Evolutionary conservation across 2,888 invertebrate species (phyloP).

Genomic region (Tupiocoris notatus): DNA sequence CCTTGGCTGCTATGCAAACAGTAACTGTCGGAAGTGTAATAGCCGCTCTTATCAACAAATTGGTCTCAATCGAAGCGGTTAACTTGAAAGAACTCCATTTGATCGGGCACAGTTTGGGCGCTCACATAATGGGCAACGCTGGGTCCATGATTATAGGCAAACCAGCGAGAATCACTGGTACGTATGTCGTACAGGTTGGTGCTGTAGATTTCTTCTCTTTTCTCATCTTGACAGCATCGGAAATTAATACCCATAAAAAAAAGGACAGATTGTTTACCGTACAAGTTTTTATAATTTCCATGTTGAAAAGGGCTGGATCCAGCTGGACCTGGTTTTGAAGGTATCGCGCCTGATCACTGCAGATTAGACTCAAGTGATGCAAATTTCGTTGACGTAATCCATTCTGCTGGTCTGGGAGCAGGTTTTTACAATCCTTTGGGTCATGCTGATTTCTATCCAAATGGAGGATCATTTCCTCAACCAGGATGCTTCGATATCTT

Average conservation of each 20-base stretch:
- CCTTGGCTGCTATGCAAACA: constrained; percentile 18
- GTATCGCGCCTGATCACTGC: constrained; percentile 54
- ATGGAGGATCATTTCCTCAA: constrained; percentile 65
- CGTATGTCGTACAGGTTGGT: too few relatives aligned
- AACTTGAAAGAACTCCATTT: constrained; percentile 25
- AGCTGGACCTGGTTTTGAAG: constrained; percentile 40
- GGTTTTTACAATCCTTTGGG: constrained; percentile 66
- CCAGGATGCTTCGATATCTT: constrained; percentile 60
- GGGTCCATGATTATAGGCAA: constrained; percentile 16
- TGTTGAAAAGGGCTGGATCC: constrained; percentile 36
- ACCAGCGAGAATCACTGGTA: constrained; percentile 32
- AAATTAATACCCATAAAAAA: too few relatives aligned
- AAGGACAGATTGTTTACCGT: too few relatives aligned
- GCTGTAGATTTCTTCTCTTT: too few relatives aligned
- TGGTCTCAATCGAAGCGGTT: not conserved
- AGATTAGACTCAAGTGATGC: constrained; percentile 68
- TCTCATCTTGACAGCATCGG: too few relatives aligned
- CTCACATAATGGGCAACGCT: constrained; percentile 40
- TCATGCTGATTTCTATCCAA: constrained; percentile 70
- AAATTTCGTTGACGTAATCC: constrained; percentile 68
- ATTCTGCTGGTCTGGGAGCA: constrained; percentile 67
- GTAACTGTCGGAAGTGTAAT: constrained; percentile 19
- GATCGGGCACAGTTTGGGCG: constrained; percentile 43
- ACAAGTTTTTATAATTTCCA: too few relatives aligned
- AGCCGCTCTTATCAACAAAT: constrained; percentile 20